phyloP scores from a whole-genome alignment of 2,888 invertebrate species.

The Tenthredo scrophulariae region DNA sequence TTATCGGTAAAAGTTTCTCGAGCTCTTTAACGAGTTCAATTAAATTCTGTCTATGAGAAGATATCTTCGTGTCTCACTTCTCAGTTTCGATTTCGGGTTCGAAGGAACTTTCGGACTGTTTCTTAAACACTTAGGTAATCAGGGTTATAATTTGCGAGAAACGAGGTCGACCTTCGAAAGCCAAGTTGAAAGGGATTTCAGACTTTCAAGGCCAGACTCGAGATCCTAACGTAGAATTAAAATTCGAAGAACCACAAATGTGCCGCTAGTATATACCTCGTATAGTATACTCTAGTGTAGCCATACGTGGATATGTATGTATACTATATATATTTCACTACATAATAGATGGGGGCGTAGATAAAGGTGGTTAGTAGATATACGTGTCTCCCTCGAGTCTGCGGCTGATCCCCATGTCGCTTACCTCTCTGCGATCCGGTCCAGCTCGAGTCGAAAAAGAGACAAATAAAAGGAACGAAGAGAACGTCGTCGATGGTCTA shows the following conservation, averaged over 20 bases:
- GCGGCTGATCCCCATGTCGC: constrained; percentile 15
- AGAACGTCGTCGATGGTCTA: constrained; percentile 23
- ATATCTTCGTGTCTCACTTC: neutral
- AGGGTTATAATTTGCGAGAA: neutral
- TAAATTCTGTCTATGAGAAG: neutral
- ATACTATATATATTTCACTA: constrained; percentile 3
- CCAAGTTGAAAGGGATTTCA: neutral
- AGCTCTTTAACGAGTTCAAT: neutral
- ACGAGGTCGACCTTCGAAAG: constrained; percentile 16
- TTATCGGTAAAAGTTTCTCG: neutral
- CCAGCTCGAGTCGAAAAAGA: neutral
- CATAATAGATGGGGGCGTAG: constrained; percentile 50
- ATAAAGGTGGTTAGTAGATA: constrained; percentile 50
- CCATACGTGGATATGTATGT: neutral
- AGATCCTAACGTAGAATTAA: constrained; percentile 6
- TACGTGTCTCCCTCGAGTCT: constrained; percentile 44
- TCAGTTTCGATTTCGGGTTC: neutral
- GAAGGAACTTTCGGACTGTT: neutral
- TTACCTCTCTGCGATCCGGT: constrained; percentile 13
- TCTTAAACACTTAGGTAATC: neutral
- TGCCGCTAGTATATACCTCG: neutral
- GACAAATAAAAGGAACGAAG: constrained; percentile 1
- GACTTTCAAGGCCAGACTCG: constrained; percentile 6
- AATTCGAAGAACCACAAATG: constrained; percentile 40
- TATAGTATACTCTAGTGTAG: neutral